Percentiles rank a stretch among this genome's conserved stretches.
phyloP scores from a whole-genome alignment of 2,888 invertebrate genomes.

The Rhimphoctona megacephalus region DNA sequence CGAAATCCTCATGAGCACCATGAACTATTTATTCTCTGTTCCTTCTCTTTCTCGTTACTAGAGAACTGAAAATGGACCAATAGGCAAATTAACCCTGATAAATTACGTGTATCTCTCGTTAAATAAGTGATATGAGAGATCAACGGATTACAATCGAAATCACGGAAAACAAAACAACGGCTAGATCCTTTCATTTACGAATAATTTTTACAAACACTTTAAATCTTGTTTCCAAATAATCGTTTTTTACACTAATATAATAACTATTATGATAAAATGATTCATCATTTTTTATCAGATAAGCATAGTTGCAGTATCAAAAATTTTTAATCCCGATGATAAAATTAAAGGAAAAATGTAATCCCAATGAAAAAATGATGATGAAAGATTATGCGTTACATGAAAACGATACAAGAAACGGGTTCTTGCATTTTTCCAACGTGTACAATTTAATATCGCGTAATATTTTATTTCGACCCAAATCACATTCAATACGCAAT shows the following conservation, averaged over 20 bases:
- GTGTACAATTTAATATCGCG: not conserved
- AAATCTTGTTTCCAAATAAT: not conserved
- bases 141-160: not conserved
- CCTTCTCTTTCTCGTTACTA: not conserved
- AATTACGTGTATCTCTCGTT: constrained; percentile 22
- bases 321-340: too few relatives aligned
- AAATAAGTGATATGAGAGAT: not conserved
- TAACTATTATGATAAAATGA: not conserved
- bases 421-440: not conserved
- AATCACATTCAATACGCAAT: not conserved
- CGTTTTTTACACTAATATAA: not conserved
- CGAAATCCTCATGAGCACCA: constrained; percentile 35
- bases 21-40: constrained; percentile 17
- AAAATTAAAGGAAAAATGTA: not conserved
- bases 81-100: constrained; percentile 42
- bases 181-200: not conserved
- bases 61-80: not conserved
- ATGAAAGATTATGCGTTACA: not conserved
- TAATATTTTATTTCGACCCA: constrained; percentile 12
- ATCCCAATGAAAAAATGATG: not conserved
- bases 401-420: not conserved
- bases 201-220: not conserved
- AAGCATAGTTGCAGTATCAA: not conserved
- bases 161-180: not conserved
- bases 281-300: not conserved